Evolutionary conservation across 2,888 invertebrate genomes (phyloP).

Genomic region (Hyposoter dolosus): DNA sequence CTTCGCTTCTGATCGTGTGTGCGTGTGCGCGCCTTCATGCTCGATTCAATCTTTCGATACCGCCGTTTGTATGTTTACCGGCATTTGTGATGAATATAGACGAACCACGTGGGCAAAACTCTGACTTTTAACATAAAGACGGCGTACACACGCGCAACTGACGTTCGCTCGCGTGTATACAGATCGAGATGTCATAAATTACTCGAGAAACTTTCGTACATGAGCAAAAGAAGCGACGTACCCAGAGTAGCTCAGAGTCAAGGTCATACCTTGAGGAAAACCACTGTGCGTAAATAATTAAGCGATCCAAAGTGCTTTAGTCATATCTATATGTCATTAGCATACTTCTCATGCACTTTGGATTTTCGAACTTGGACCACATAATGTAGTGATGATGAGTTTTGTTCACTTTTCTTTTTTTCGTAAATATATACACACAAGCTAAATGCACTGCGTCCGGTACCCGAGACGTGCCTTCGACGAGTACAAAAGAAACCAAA

Average conservation of each 20-base stretch:
- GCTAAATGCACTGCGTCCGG: slow-evolving; percentile 1
- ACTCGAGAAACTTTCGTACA: slow-evolving; percentile 4
- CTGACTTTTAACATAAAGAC: not conserved
- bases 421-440: not conserved
- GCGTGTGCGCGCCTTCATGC: not conserved
- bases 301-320: not conserved
- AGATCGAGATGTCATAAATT: slow-evolving; percentile 14
- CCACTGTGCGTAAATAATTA: slow-evolving; percentile 49
- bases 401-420: not conserved
- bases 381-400: not conserved
- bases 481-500: not conserved
- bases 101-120: not conserved
- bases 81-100: not conserved
- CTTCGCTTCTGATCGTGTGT: not conserved
- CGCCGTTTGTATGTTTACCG: not conserved
- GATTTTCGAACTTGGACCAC: not conserved
- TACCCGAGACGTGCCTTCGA: not conserved
- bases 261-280: slow-evolving; percentile 50
- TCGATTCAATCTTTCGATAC: not conserved
- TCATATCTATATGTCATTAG: not conserved
- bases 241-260: slow-evolving; percentile 39
- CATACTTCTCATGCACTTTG: not conserved
- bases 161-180: not conserved
- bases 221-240: not conserved
- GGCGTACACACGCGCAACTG: not conserved